Percentiles rank a stretch among this genome's conserved stretches.
phyloP scores from a whole-genome alignment of 2,797 vertebrate species.

The Lycodopsis pacificus region DNA sequence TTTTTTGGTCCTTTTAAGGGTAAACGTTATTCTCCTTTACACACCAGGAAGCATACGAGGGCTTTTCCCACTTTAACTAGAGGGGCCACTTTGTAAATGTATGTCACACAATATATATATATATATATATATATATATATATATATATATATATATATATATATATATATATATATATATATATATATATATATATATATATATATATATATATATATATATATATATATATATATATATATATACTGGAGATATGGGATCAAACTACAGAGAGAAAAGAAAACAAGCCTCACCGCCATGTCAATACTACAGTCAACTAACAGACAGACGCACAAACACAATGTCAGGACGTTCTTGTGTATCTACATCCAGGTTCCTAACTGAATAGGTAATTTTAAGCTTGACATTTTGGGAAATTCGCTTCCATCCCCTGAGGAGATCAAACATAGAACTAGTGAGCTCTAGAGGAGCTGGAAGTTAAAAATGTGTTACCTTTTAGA shows the following conservation, averaged over 20 bases:
- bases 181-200: no score
- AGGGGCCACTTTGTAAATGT: background rate
- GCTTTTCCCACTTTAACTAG: no score
- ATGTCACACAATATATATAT: background rate
- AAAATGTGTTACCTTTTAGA: background rate
- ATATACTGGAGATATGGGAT: background rate
- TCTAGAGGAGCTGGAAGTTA: background rate
- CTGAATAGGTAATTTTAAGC: background rate
- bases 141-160: no score
- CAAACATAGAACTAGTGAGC: background rate
- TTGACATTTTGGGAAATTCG: background rate
- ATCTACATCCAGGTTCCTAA: background rate
- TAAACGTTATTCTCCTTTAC: background rate
- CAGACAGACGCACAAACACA: conserved; percentile 11
- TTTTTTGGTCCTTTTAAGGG: conserved; percentile 5
- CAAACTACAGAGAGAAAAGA: background rate
- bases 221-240: no score
- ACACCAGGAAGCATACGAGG: background rate
- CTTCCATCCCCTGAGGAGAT: background rate
- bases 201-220: no score
- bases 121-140: no score
- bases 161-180: no score
- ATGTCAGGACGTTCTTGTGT: conserved; percentile 14
- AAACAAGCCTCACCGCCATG: conserved; percentile 9
- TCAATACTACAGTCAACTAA: conserved; percentile 17